Evolutionary conservation across 1,140 invertebrate genomes (phyloP).

Genomic region (Grapholita molesta): DNA sequence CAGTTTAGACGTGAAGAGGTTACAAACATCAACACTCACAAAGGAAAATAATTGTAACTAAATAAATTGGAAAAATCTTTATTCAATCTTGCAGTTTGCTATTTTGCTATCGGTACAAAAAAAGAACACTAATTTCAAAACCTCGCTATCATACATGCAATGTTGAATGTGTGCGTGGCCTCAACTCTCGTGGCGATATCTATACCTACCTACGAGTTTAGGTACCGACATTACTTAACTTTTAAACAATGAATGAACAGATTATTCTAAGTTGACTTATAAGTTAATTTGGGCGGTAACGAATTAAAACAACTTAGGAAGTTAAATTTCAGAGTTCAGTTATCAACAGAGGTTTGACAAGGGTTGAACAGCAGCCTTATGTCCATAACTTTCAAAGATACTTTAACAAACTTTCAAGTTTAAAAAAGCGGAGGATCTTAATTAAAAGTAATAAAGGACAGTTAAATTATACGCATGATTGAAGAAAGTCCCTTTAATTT

Average conservation of each 20-base stretch:
- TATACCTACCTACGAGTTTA: too few relatives aligned
- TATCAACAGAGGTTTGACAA: slow-evolving; percentile 35
- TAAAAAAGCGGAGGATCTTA: background rate
- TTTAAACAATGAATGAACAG: background rate
- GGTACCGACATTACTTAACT: background rate
- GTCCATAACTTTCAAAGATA: slow-evolving; percentile 37
- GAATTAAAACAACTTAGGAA: slow-evolving; percentile 29
- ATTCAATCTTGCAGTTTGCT: too few relatives aligned
- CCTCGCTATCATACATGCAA: too few relatives aligned
- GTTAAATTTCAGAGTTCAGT: slow-evolving; percentile 34
- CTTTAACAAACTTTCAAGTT: slow-evolving; percentile 28
- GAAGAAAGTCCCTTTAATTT: background rate
- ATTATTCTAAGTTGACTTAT: slow-evolving; percentile 26
- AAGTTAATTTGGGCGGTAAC: slow-evolving; percentile 29
- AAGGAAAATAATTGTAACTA: too few relatives aligned
- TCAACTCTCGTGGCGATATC: too few relatives aligned
- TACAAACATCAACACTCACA: too few relatives aligned
- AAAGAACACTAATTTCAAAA: too few relatives aligned
- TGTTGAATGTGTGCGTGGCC: too few relatives aligned
- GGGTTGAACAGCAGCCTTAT: slow-evolving; percentile 27
- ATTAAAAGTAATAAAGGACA: slow-evolving; percentile 11
- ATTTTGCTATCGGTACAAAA: too few relatives aligned
- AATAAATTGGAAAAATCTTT: too few relatives aligned
- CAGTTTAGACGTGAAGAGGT: too few relatives aligned
- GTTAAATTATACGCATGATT: slow-evolving; percentile 1